Base-by-base conservation (phyloP, 1,140 invertebrate genomes). In the Heliconius nattereri region DNA sequence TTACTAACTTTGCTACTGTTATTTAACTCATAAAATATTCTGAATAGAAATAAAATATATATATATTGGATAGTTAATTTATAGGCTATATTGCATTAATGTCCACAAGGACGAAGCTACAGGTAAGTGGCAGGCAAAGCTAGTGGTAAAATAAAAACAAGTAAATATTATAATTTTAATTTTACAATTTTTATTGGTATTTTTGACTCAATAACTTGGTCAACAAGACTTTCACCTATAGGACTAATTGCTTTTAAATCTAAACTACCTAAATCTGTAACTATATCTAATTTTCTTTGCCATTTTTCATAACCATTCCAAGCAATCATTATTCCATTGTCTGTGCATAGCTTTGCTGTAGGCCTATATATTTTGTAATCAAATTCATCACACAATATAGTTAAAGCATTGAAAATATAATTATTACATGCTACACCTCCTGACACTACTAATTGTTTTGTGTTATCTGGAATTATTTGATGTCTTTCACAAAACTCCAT, bases 261-360 rank as follows among this genome's bases (percentile, higher is more conserved):
- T 79, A 94, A 81, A 45, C 78, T 84, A 26, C 81, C 81, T 45
- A 89, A 80, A 85, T 92, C 82, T 79, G 81, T 85, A 26, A 84
- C 83, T 71, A 92, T 89, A 85, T 93, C 95, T 91, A 90, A 72
- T 40, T 85, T 81, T 86, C 82, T 88, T 74, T 76, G 82, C 90
- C 91, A 95, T 89, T 96, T 97, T 94, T 99, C 98, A 40, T 98
- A 95, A 11, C 98, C 98, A 96, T 99, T 99, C 99, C 99, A 99
- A 37, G 99, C 99, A 85, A 99, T 98, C 99, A 99, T 99, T 16
- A 99, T 96, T 45, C 99, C 99, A 96, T 99, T 99, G 92, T 99
- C 99, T 2, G 98, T 99, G 91, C 99, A 99, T 5, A 99, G 95
- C 85, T 97, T 96, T 23, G 97, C 96, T 9, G 97, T 96, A 19